phyloP scores from a whole-genome alignment of 2,797 vertebrate species.

The Phrynocephalus forsythii region DNA sequence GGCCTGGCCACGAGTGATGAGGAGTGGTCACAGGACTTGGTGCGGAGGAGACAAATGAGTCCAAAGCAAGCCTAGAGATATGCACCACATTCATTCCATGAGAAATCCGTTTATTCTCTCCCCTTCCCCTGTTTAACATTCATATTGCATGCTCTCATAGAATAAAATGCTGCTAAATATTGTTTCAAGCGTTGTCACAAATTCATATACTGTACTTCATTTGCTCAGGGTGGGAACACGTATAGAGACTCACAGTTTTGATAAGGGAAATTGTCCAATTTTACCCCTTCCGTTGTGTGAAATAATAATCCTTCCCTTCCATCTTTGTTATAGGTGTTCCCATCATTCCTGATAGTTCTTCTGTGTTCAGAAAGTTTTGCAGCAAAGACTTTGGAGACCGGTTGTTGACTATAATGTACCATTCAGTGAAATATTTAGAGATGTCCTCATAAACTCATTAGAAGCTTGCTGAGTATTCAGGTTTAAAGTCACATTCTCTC shows the following conservation, averaged over 20 bases:
- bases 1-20: constrained; percentile 56
- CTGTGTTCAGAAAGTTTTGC: neutral
- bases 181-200: neutral
- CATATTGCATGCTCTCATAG: constrained; percentile 38
- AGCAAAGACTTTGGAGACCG: neutral
- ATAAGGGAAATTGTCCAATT: too few species aligned
- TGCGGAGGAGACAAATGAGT: constrained; percentile 48
- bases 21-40: constrained; percentile 46
- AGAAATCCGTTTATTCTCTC: constrained; percentile 34
- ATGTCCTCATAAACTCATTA: constrained; percentile 36
- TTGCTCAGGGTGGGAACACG: too few species aligned
- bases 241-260: too few species aligned
- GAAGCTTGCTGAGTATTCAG: neutral
- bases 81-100: constrained; percentile 37
- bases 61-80: constrained; percentile 27
- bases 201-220: neutral
- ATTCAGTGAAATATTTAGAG: neutral
- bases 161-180: constrained; percentile 14
- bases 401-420: constrained; percentile 31
- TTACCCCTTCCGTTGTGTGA: neutral
- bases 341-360: neutral
- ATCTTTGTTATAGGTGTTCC: too few species aligned
- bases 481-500: neutral
- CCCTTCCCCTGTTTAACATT: neutral
- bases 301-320: neutral